These are phyloP conservation scores for Eupithecia subfuscata DNA, from an alignment of 2,888 invertebrate genomes.

Conservation along the genomic window DNA sequence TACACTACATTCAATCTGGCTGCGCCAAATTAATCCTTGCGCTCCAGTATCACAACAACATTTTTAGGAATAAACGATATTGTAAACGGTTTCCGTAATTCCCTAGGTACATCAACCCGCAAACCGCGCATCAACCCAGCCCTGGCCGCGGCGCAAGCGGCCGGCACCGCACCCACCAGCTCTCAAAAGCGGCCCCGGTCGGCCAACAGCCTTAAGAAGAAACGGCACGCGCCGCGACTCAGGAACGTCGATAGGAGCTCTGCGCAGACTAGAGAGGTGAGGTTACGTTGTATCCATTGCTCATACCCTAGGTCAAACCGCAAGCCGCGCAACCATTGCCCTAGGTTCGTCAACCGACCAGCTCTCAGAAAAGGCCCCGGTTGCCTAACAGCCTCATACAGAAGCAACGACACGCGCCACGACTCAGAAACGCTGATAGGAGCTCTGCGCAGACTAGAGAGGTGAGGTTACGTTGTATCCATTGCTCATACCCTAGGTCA, in stretches of 20 bases:
- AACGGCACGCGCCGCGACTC: conserved; percentile 90
- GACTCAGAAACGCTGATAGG: conserved; percentile 96
- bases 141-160: conserved; percentile 97
- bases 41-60: neutral
- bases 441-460: conserved; percentile 96
- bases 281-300: neutral
- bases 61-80: neutral
- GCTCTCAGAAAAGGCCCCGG: no score
- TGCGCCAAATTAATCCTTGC: neutral
- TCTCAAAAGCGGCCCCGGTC: conserved; percentile 80
- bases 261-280: conserved; percentile 95
- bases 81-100: conserved; percentile 13
- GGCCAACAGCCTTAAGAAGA: conserved; percentile 84
- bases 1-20: neutral
- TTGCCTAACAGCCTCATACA: no score
- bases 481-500: neutral
- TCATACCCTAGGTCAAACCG: neutral
- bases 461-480: conserved; percentile 75
- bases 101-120: conserved; percentile 91
- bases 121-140: conserved; percentile 99
- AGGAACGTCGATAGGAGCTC: conserved; percentile 97
- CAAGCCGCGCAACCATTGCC: no score
- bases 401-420: conserved; percentile 86
- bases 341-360: no score
- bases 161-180: conserved; percentile 82